Base-by-base conservation (phyloP, 2,113 vertebrate species). In the Pedetes capensis region DNA sequence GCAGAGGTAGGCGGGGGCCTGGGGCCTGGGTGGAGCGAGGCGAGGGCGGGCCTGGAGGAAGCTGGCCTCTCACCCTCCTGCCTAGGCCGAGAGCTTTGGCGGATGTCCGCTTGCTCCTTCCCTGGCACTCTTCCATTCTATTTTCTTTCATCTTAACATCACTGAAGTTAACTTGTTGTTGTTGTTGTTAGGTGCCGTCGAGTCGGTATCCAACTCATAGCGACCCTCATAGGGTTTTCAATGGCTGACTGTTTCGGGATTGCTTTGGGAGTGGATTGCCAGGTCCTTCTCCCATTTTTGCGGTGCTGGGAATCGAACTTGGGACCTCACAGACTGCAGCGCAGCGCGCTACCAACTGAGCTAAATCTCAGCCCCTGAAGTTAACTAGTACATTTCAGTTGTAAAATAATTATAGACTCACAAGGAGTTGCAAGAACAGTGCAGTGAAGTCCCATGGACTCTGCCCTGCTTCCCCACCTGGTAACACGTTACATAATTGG, bases 1-100 rank as follows among this genome's bases (percentile, higher is more conserved):
- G 86, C 97, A 98, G 95, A 97, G 97, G 98, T 98, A 88, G 96
- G 97, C 81, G 5, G 22, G 59, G 11, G 55, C 42, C 14, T 0
- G 0, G 0, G 44, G 29, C 1, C 18, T 29, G 8, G 0, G 3
- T 0, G 23, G 5, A 2, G 3, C 1, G 22, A 17, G 0, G 42
- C 1, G 37, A 34, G 32, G 8, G 34, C 17, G 17, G 69, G 64
- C 44, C 81, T 8, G 39, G 49, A n/a, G 49, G 59, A 23, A 16
- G 14, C 64, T 8, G 34, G 27, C 83, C 23, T 78, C 29, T 64
- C 53, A 18, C 3, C 2, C n/a, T 27, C 8, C 37, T 2, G 2
- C 16, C 69, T n/a, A 8, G 3, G 27, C 75, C 20, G 44, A 37
- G 17, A 0, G 29, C 37, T 22, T 44, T 34, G 57, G 6, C 75